Base-by-base conservation (phyloP, 2,888 invertebrate genomes). In the Oligia latruncula region DNA sequence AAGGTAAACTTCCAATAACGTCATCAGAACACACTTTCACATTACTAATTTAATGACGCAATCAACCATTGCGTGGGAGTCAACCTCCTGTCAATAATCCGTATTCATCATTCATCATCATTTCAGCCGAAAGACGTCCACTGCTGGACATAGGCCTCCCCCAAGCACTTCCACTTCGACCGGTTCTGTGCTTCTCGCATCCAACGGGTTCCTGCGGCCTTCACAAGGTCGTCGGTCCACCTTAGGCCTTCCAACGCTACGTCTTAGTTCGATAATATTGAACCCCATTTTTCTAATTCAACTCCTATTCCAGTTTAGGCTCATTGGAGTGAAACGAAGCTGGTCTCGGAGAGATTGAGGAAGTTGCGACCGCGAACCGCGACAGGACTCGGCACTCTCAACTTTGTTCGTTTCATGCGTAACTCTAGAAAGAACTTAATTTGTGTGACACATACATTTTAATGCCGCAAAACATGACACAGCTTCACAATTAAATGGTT, bases 301-400 rank as follows among this genome's bases (percentile, higher is more conserved):
- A 82, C 85, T 83, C 72, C 66, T 20, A 70, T 83, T 80, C 74
- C 77, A 85, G 72, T 83, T 78, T 60, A 81, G 81, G 43, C 71
- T 74, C 74, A 80, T 81, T 88, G 55, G 73, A 75, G 81, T 29
- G 79, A 74, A 84, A 77, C 81, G 75, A 68, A 82, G 88, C 87
- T 89, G 86, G 87, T 90, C 90, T 82, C 87, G 80, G 83, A 70
- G 85, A 55, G 60, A 83, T 84, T 66, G 81, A 68, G 86, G 77
- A 90, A 93, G 93, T 93, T 92, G 84, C 82, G 89, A 91, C 94
- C 94, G 90, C 93, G 76, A 77, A 90, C 94, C 94, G 90, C 94
- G 89, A 95, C 95, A 96, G 91, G 92, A 93, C 93, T 95, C 93
- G 82, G 94, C 95, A 95, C 95, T 95, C 91, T 83, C 90, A 95